Evolutionary conservation across 2,888 invertebrate species (phyloP).

Genomic region (Eucera pruinosa): DNA sequence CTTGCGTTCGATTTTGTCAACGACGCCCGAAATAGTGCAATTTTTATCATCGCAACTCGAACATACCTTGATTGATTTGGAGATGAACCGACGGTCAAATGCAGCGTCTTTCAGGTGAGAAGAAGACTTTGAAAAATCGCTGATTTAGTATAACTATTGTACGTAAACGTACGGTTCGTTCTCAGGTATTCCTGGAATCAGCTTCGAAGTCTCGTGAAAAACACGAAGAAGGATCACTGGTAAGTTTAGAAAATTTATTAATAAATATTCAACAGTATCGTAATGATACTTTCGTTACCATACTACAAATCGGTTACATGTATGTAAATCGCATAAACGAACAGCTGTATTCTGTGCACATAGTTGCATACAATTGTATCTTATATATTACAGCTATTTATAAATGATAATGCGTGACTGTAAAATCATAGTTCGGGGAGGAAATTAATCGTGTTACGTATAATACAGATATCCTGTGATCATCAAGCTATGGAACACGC

Average conservation of each 20-base stretch:
- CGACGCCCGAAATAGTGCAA: slow-evolving; percentile 68
- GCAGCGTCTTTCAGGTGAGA: slow-evolving; percentile 77
- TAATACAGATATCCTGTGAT: slow-evolving; percentile 32
- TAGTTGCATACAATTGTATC: slow-evolving; percentile 38
- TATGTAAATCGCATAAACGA: slow-evolving; percentile 36
- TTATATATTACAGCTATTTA: slow-evolving; percentile 36
- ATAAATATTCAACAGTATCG: slow-evolving; percentile 48
- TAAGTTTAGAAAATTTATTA: slow-evolving; percentile 66
- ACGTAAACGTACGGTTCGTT: too few species aligned
- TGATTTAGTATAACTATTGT: not conserved
- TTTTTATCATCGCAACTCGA: slow-evolving; percentile 72
- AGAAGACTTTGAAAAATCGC: slow-evolving; percentile 12
- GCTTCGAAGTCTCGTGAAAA: slow-evolving; percentile 51
- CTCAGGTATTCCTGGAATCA: slow-evolving; percentile 66
- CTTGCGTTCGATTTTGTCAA: slow-evolving; percentile 67
- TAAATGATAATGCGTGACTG: slow-evolving; percentile 20
- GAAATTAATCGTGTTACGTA: slow-evolving; percentile 47
- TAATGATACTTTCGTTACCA: slow-evolving; percentile 42
- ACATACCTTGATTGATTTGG: slow-evolving; percentile 70
- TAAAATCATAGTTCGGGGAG: slow-evolving; percentile 29
- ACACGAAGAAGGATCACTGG: slow-evolving; percentile 45
- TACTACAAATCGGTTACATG: slow-evolving; percentile 38
- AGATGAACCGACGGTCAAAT: slow-evolving; percentile 72
- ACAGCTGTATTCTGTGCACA: slow-evolving; percentile 30
- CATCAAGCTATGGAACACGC: slow-evolving; percentile 31